Percentiles rank a stretch among this genome's conserved stretches.
Evolutionary conservation across 2,797 vertebrate genomes (phyloP).

Genomic region (Galago senegalensis): DNA sequence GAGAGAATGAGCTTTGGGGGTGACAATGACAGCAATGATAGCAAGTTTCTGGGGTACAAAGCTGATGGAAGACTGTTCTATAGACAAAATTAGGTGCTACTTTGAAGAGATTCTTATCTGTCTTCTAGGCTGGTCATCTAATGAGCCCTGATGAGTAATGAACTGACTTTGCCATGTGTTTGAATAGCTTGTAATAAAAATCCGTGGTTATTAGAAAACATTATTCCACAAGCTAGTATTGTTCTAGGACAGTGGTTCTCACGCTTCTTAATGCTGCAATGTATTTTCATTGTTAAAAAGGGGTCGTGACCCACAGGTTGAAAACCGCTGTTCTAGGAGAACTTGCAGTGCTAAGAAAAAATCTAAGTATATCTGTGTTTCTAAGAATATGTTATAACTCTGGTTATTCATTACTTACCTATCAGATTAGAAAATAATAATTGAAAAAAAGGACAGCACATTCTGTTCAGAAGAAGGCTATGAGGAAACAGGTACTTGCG

Average conservation of each 20-base stretch:
- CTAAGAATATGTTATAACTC: not conserved
- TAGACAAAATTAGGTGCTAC: not conserved
- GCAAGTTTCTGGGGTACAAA: constrained; percentile 38
- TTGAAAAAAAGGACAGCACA: not conserved
- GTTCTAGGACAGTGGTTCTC: not conserved
- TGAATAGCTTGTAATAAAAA: constrained; percentile 53
- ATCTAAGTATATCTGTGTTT: not conserved
- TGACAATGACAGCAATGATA: not conserved
- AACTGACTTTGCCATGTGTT: not conserved
- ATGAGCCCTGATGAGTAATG: not conserved
- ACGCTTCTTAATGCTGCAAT: too few species aligned
- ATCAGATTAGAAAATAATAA: not conserved
- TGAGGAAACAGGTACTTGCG: constrained; percentile 11
- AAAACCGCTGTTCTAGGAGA: not conserved
- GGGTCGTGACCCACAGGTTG: too few species aligned
- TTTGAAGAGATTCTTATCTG: constrained; percentile 15
- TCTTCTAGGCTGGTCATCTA: not conserved
- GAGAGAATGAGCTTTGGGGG: not conserved
- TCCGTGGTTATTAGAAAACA: not conserved
- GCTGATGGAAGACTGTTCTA: not conserved
- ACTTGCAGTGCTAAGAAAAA: constrained; percentile 3
- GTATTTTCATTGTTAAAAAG: too few species aligned
- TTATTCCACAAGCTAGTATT: constrained; percentile 8
- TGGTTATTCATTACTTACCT: not conserved
- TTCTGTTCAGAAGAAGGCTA: not conserved